Percentiles rank a stretch among this genome's conserved stretches.
phyloP scores from a whole-genome alignment of 2,797 vertebrate genomes.

The Protonibea diacanthus region DNA sequence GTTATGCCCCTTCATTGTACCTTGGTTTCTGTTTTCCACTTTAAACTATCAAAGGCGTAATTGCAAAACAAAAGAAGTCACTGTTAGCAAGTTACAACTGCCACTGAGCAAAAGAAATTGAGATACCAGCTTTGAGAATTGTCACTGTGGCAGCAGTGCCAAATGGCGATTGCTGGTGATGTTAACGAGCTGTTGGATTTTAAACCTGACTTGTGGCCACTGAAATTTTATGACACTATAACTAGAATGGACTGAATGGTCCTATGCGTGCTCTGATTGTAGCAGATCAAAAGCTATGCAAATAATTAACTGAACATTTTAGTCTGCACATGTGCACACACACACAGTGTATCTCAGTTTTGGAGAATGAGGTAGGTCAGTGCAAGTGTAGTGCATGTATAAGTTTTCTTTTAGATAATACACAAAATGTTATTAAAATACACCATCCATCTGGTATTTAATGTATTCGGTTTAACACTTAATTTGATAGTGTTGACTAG shows the following conservation, averaged over 20 bases:
- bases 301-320: conserved; percentile 35
- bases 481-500: neutral
- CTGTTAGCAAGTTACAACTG: neutral
- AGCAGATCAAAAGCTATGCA: conserved; percentile 42
- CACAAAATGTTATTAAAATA: neutral
- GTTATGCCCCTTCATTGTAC: neutral
- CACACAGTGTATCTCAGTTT: conserved; percentile 5
- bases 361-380: conserved; percentile 19
- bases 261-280: conserved; percentile 37
- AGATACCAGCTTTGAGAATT: conserved; percentile 5
- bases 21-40: too few relatives aligned
- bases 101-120: neutral
- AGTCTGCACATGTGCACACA: conserved; percentile 24
- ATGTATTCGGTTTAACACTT: neutral
- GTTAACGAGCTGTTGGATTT: conserved; percentile 24
- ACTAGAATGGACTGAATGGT: conserved; percentile 14
- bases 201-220: conserved; percentile 16
- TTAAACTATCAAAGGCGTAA: too few relatives aligned
- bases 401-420: too few relatives aligned
- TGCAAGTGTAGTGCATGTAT: too few relatives aligned
- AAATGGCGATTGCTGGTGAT: neutral
- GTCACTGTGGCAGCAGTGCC: conserved; percentile 24
- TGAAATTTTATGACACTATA: conserved; percentile 14
- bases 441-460: neutral
- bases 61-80: neutral